These are phyloP conservation scores for Drusus annulatus DNA, from an alignment of 1,140 invertebrate species.

Conservation along the genomic window DNA sequence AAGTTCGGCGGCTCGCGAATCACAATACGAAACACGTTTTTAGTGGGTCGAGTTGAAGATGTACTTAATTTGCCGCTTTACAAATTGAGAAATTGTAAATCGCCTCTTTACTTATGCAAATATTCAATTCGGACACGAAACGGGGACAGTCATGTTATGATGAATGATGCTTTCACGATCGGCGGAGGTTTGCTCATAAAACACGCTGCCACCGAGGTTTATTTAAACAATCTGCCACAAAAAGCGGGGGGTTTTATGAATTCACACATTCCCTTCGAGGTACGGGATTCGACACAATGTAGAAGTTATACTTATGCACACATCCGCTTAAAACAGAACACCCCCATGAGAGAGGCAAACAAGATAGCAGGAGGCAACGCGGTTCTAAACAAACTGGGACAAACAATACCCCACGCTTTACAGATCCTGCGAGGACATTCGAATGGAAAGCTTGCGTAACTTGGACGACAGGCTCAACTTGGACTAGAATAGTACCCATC, in stretches of 20 bases:
- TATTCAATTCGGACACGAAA: slow-evolving; percentile 6
- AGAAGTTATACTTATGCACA: slow-evolving; percentile 47
- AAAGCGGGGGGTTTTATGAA: slow-evolving; percentile 38
- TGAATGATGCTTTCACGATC: slow-evolving; percentile 7
- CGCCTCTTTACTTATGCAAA: neutral
- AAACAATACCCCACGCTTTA: slow-evolving; percentile 12
- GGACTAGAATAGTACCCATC: too few relatives aligned
- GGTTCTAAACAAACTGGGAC: slow-evolving; percentile 49
- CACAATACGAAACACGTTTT: slow-evolving; percentile 21
- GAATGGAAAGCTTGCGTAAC: neutral
- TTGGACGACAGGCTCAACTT: neutral
- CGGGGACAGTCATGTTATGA: neutral
- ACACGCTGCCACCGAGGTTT: slow-evolving; percentile 15
- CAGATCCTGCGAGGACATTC: neutral
- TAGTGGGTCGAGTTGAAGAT: slow-evolving; percentile 18
- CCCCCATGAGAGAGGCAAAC: slow-evolving; percentile 55
- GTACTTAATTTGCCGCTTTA: neutral
- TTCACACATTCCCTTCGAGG: slow-evolving; percentile 39
- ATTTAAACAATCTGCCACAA: slow-evolving; percentile 9
- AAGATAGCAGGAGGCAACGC: slow-evolving; percentile 28
- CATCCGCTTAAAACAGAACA: slow-evolving; percentile 57
- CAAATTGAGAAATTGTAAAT: slow-evolving; percentile 25
- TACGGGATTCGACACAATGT: slow-evolving; percentile 29
- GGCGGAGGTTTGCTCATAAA: neutral
- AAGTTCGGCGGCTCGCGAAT: slow-evolving; percentile 7